These are phyloP conservation scores for Drosophila helvetica DNA, from an alignment of 2,888 invertebrate genomes.

Conservation along the genomic window DNA sequence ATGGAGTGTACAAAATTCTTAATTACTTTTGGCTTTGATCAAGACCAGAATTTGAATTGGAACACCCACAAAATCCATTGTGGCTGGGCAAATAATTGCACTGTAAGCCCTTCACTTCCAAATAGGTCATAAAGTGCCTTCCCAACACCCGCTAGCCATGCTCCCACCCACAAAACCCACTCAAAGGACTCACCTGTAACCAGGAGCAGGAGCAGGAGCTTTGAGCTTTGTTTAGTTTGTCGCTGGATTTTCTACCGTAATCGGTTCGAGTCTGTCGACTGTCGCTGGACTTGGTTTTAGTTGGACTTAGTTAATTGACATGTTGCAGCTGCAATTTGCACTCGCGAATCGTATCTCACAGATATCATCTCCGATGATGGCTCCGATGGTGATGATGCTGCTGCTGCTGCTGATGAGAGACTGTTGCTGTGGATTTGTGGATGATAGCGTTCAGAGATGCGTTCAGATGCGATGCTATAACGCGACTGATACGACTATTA, in stretches of 20 bases:
- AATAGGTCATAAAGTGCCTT: constrained; percentile 43
- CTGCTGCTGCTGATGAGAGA: constrained; percentile 3
- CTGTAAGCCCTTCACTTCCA: constrained; percentile 32
- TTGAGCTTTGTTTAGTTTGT: constrained; percentile 10
- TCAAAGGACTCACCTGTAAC: constrained; percentile 41
- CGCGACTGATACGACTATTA: constrained; percentile 57
- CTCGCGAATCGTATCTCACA: constrained; percentile 23
- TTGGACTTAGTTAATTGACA: constrained; percentile 33
- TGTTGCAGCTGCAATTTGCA: constrained; percentile 26
- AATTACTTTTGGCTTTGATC: constrained; percentile 10
- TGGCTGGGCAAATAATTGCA: constrained; percentile 37
- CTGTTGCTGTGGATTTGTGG: constrained; percentile 1
- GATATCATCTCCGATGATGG: neutral
- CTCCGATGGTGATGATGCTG: constrained; percentile 12
- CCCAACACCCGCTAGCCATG: neutral
- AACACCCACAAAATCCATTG: constrained; percentile 14
- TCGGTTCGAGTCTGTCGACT: neutral
- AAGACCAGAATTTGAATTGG: neutral
- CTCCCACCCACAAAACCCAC: neutral
- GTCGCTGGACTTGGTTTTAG: constrained; percentile 1
- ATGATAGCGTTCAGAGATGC: constrained; percentile 14
- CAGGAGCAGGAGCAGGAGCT: constrained; percentile 29
- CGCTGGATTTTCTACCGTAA: neutral
- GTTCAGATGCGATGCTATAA: constrained; percentile 63
- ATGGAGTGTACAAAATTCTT: neutral